Evolutionary conservation across 2,113 vertebrate species (phyloP), one percentile per base, ranked within the genome.

Genomic region (Tonatia bakeri): DNA sequence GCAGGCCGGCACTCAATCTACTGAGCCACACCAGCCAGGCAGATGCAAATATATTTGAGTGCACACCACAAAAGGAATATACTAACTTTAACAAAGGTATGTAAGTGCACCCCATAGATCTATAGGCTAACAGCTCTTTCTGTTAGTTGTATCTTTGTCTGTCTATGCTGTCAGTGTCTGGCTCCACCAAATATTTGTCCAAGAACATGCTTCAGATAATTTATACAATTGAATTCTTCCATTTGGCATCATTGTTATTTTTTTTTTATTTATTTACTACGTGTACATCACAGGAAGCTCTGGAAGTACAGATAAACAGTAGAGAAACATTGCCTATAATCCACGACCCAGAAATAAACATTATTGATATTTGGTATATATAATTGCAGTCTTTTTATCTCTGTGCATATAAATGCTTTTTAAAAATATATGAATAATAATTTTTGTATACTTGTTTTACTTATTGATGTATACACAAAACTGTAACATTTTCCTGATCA

Each of bases 381-480:
- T 93, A 77, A 79, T 36, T 80, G 13, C 3, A 80, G 1, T 31
- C 14, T 83, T 87, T 81, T 81, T 77, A n/a, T 84, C 38, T 64
- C 11, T 85, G 10, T 85, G 4, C 13, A n/a, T 77, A 56, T 59
- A 94, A 95, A 31, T 52, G 16, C 15, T 86, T 77, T 67, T 65
- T 31, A 13, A 36, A 87, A 75, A 52, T 31, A 45, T 65, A 31
- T 79, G 56, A 77, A 67, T 65, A 33, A 79, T 72, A 52, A 17
- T 86, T 94, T 94, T 92, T 82, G 24, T 92, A 83, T 90, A 65
- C 45, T 43, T 90, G 19, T 65, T 80, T 80, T 85, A 61, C 56
- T 92, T 85, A 70, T 31, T 77, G 38, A 31, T 56, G 9, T 79
- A 7, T 87, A 31, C 17, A 56, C 36, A 89, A 16, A 11, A 85